Evolutionary conservation across 2,888 invertebrate species (phyloP).

Genomic region (Escarpia spicata): DNA sequence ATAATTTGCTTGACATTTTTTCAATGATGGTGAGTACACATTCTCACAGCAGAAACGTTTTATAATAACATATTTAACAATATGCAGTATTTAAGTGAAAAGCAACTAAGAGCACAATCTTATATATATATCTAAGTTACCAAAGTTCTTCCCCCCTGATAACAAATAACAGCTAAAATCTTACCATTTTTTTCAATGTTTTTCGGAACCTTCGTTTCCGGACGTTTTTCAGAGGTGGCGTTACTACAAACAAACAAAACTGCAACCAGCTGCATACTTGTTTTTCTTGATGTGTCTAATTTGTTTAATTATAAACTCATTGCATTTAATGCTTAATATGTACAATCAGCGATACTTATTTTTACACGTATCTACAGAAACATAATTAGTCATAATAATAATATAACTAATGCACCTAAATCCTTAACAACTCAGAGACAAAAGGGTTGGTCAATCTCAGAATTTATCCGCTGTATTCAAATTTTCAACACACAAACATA

Average conservation of each 20-base stretch:
- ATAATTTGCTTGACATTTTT: no score
- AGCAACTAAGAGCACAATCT: no score
- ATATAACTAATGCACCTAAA: no score
- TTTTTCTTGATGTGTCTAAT: background rate
- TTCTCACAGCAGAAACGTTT: no score
- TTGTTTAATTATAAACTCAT: background rate
- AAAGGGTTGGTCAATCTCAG: no score
- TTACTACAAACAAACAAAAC: slow-evolving; percentile 68
- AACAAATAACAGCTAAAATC: background rate
- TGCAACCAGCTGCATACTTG: background rate
- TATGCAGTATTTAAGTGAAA: no score
- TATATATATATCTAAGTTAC: no score
- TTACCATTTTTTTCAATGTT: slow-evolving; percentile 89
- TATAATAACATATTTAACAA: no score
- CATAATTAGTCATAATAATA: background rate
- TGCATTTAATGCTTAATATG: background rate
- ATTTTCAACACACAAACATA: no score
- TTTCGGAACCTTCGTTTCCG: slow-evolving; percentile 91
- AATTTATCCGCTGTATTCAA: no score
- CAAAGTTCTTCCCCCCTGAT: background rate
- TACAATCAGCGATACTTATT: background rate
- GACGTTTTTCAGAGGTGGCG: slow-evolving; percentile 95
- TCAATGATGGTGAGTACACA: no score
- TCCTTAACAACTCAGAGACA: no score
- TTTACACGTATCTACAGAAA: background rate